A percentile compares a stretch with the other conserved stretches of the same genome.
Conservation (phyloP, 1,140 invertebrate genomes). For the Hydropsyche tenuis region DNA sequence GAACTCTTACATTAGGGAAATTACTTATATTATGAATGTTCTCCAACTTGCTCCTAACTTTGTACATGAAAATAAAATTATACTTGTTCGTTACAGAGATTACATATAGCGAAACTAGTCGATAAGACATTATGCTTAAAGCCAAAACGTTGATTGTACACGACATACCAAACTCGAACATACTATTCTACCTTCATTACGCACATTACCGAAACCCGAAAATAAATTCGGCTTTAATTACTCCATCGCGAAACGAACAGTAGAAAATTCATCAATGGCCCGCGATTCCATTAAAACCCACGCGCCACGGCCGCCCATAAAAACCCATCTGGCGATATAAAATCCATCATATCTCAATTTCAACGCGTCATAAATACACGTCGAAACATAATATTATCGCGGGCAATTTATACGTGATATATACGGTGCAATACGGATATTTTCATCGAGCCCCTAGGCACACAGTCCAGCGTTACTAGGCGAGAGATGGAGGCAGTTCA, state of each 20-base stretch:
- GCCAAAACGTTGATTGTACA: not conserved
- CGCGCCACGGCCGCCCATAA: no score
- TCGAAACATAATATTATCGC: not conserved
- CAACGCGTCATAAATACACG: not conserved
- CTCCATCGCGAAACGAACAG: not conserved
- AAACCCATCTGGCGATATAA: no score
- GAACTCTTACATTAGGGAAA: constrained; percentile 26
- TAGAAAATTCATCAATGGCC: no score
- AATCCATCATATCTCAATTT: not conserved
- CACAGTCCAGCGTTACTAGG: no score
- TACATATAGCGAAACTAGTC: not conserved
- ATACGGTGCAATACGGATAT: not conserved
- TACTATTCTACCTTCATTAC: no score
- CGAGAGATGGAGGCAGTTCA: constrained; percentile 3
- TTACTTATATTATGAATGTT: constrained; percentile 24
- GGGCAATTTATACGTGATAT: not conserved
- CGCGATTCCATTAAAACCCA: no score
- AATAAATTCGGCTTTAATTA: not conserved
- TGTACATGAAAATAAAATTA: constrained; percentile 22
- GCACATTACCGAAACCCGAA: no score
- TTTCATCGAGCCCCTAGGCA: not conserved
- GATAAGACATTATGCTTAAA: not conserved
- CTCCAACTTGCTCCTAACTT: constrained; percentile 3
- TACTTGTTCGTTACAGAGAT: not conserved
- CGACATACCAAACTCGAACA: no score